phyloP scores from a whole-genome alignment of 2,113 vertebrate genomes.

The Centropus unirufus region DNA sequence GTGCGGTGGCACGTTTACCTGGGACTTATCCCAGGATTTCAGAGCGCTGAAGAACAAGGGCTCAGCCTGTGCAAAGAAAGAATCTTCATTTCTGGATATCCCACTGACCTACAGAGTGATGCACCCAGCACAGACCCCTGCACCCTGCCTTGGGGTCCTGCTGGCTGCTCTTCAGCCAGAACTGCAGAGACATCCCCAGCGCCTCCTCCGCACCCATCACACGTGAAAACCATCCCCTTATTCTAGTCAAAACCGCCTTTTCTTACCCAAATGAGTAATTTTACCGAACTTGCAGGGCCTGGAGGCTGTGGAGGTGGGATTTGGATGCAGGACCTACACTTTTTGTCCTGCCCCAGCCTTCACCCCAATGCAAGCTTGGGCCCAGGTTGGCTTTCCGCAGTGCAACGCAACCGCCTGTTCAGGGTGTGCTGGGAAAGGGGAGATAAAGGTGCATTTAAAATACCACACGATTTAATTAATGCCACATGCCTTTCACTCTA shows the following conservation, averaged over 20 bases:
- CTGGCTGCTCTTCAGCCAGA: not conserved
- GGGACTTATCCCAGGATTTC: not conserved
- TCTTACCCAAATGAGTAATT: not conserved
- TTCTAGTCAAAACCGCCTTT: not conserved
- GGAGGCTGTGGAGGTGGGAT: not conserved
- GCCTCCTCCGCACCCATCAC: fast-evolving
- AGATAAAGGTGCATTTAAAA: slow-evolving; percentile 31
- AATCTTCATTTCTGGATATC: not conserved
- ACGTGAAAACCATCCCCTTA: not conserved
- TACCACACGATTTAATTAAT: slow-evolving; percentile 36
- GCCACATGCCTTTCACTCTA: slow-evolving; percentile 45
- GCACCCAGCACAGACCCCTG: not conserved
- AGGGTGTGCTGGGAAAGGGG: not conserved
- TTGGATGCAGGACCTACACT: not conserved
- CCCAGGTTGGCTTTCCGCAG: not conserved
- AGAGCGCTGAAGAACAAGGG: not conserved
- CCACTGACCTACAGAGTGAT: fast-evolving
- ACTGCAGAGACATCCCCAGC: not conserved
- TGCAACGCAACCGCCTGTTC: fast-evolving
- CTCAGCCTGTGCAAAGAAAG: not conserved
- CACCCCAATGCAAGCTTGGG: fast-evolving
- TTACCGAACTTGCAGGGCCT: fast-evolving
- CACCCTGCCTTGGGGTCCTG: fast-evolving
- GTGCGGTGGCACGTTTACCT: not conserved
- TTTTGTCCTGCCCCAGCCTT: not conserved